Evolutionary conservation across 2,797 vertebrate genomes (phyloP).

Genomic region (Petrocephalus sullivani): DNA sequence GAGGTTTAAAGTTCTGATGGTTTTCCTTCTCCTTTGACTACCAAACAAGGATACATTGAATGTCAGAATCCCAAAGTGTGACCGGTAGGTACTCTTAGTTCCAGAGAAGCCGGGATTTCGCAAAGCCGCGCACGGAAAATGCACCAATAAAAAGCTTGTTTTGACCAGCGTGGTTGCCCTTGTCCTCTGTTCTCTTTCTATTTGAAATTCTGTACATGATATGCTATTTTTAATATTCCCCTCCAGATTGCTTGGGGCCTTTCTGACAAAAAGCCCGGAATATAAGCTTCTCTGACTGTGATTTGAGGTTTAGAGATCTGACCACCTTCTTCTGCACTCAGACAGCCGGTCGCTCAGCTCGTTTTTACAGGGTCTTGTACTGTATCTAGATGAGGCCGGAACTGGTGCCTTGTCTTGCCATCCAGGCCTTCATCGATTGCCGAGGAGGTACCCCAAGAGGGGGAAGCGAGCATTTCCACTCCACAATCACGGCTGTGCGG

Average conservation of each 20-base stretch:
- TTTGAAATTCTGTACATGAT: slow-evolving; percentile 3
- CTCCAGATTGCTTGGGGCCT: not conserved
- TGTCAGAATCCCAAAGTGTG: not conserved
- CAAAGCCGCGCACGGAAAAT: not conserved
- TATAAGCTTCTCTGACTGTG: not conserved
- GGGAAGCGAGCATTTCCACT: not conserved
- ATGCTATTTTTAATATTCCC: not conserved
- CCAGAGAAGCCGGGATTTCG: not conserved
- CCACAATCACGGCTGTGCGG: not conserved
- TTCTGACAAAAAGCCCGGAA: slow-evolving; percentile 10
- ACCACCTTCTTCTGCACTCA: not conserved
- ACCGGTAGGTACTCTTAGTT: not conserved
- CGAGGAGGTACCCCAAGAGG: not conserved
- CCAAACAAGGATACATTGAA: slow-evolving; percentile 8
- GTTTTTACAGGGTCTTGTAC: not conserved
- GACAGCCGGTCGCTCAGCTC: not conserved
- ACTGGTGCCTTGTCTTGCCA: not conserved
- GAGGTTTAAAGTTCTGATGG: not conserved
- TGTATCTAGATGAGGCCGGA: not conserved
- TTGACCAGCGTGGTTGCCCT: not conserved
- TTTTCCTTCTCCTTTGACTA: not conserved
- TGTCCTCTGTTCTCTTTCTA: not conserved
- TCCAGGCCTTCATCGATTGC: not conserved
- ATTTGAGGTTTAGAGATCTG: slow-evolving; percentile 10
- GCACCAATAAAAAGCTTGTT: not conserved